Percentiles rank a stretch among this genome's conserved stretches.
Conservation (phyloP, 2,797 vertebrate genomes). For the Pachyuromys duprasi region DNA sequence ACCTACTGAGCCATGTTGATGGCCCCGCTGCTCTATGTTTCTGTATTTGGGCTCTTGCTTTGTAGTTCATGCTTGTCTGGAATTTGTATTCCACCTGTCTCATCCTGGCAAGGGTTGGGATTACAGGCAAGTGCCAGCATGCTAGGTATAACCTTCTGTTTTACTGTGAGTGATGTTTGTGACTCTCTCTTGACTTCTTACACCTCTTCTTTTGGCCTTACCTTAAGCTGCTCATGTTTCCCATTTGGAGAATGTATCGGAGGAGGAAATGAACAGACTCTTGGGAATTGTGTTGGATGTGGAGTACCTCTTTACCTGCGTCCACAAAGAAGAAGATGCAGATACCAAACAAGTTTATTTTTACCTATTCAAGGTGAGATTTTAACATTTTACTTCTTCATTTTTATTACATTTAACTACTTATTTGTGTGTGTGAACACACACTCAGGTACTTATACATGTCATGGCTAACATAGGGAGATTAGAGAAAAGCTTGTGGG, state of each 20-base stretch:
- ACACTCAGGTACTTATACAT: accelerated
- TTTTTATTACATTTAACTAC: neutral
- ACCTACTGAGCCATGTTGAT: neutral
- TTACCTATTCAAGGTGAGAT: conserved; percentile 97
- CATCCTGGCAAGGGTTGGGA: neutral
- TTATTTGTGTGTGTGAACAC: neutral
- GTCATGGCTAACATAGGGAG: neutral
- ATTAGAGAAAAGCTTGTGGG: neutral
- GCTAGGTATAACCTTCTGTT: neutral
- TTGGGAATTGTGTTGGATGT: conserved; percentile 97
- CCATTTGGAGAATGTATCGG: conserved; percentile 97
- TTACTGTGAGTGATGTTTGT: neutral
- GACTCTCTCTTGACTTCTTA: neutral
- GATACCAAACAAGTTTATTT: conserved; percentile 99
- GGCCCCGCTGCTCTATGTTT: neutral
- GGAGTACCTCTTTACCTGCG: conserved; percentile 98
- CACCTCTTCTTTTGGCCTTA: conserved; percentile 54
- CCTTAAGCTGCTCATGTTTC: conserved; percentile 96
- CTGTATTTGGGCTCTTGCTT: neutral
- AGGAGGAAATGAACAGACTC: conserved; percentile 98
- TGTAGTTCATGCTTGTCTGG: neutral
- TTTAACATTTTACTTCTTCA: neutral
- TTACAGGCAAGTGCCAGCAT: neutral
- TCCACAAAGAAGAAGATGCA: conserved; percentile 99
- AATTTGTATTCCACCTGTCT: neutral